Percentiles rank a stretch among this genome's conserved stretches.
Evolutionary conservation across 2,888 invertebrate genomes (phyloP).

Genomic region (Diarsia mendica): DNA sequence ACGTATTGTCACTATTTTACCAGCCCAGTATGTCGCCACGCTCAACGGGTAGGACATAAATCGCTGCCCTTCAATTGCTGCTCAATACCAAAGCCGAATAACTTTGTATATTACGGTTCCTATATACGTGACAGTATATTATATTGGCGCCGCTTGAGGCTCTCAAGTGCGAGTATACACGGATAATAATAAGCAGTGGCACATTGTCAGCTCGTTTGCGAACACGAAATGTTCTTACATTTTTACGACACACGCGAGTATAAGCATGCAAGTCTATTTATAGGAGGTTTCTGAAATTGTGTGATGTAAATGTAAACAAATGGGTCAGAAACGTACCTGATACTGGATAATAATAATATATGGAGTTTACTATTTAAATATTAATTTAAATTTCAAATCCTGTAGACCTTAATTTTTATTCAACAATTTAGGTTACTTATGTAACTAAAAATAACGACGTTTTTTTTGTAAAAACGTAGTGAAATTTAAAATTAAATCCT

Average conservation of each 20-base stretch:
- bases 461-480: not conserved
- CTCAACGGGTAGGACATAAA: not conserved
- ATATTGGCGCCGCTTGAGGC: slow-evolving; percentile 25
- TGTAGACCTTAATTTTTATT: not conserved
- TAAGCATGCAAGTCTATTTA: slow-evolving; percentile 11
- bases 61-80: not conserved
- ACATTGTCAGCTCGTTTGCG: slow-evolving; percentile 51
- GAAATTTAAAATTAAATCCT: not conserved
- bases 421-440: not conserved
- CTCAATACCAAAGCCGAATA: slow-evolving; percentile 1
- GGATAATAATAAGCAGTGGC: slow-evolving; percentile 35
- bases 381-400: not conserved
- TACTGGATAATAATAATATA: not conserved
- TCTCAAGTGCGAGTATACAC: slow-evolving; percentile 23
- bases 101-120: slow-evolving; percentile 2
- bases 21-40: not conserved
- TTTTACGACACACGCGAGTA: slow-evolving; percentile 51
- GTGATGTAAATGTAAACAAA: not conserved
- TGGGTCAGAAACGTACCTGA: not conserved
- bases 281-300: not conserved
- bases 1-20: not conserved
- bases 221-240: slow-evolving; percentile 39
- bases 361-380: not conserved
- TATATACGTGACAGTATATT: slow-evolving; percentile 19
- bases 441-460: not conserved